Evolutionary conservation across 37 sponge, comb jelly and placozoan genomes (phyloP), one percentile per base, ranked within the genome.

Genomic region (Halichondria panicea): DNA sequence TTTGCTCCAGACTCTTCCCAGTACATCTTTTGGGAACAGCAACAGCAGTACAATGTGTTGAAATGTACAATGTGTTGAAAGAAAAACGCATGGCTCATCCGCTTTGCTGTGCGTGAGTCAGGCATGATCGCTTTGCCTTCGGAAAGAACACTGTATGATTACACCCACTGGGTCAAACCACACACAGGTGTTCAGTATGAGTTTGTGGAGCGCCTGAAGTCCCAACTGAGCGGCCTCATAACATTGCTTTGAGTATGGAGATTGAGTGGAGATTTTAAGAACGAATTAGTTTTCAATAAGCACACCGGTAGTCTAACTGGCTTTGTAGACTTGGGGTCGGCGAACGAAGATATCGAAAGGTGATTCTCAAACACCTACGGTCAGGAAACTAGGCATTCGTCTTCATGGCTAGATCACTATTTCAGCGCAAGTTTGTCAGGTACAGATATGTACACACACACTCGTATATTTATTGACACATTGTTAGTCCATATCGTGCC

Each of bases 1-100:
- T 62, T 28, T 31, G 34, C 63, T 4, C 0, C 0, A 38, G 2
- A 57, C 18, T 72, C 56, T 21, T 25, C 58, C 18, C 74, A 72
- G 32, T 19, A 27, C 25, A 39, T 74, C 22, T 74, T 74, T 21
- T 74, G 75, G 75, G 60, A 74, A 19, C 60, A 74, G 60, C 75
- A 74, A 38, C 38, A 42, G 37, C 39, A 59, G 60, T 74, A 60
- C 60, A 31, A 74, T 39, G 27, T 3, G 2, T 27, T 74, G 15
- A 58, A 36, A 21, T 25, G 25, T 61, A 74, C 57, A 35, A 74
- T 59, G 39, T 61, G 59, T 27, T 59, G 37, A 40, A 35, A 38
- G 41, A 33, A 35, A 35, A 31, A 62, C 7, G 34, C 63, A 5
- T 30, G 27, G 7, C 34, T 62, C 35, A 30, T 62, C 2, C 63